Base-by-base conservation (phyloP, 2,113 vertebrate species). In the Laterallus jamaicensis region DNA sequence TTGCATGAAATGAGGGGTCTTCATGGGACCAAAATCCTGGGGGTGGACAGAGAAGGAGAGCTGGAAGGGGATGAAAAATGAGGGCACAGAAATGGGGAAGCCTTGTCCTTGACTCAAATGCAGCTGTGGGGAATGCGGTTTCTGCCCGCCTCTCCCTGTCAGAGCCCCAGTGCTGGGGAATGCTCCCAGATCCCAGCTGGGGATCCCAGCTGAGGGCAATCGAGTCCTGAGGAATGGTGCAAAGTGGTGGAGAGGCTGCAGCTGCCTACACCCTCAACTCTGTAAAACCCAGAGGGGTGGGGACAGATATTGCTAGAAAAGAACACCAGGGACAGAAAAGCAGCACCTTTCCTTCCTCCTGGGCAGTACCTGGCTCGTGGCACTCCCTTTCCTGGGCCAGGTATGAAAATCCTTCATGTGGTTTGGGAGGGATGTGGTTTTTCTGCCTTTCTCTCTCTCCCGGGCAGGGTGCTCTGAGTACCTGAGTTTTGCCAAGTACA, bases 341-440 rank as follows among this genome's bases (percentile, higher is more conserved):
- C 0, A 5, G 10, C 1, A 6, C 4, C 3, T 0, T 42, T 58
- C 13, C 7, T 66, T 13, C 7, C 5, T 0, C 0, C 0, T 25
- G 31, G 32, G 21, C 6, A 12, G 26, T 10, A 3, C 13, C 4
- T 1, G 3, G 25, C 42, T 42, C 3, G 0, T 39, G 49, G 22
- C 1, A 2, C 37, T 28, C 14, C 7, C 3, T 68, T 31, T 52
- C 15, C 12, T 3, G 3, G 25, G 14, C 7, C 32, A n/a, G 37
- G 67, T 39, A 40, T 20, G 47, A 54, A 39, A 55, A 26, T 47
- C 8, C 11, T 35, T 47, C 16, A 3, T 0, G 2, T 16, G 15
- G 6, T 56, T 54, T 64, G 37, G 35, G 22, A 26, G 52, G 32
- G 15, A 4, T 75, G 60, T 37, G 35, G 15, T 12, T 20, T 20